Evolutionary conservation across 2,888 invertebrate genomes (phyloP), one percentile per base, ranked within the genome.

Genomic region (Tachina fera): DNA sequence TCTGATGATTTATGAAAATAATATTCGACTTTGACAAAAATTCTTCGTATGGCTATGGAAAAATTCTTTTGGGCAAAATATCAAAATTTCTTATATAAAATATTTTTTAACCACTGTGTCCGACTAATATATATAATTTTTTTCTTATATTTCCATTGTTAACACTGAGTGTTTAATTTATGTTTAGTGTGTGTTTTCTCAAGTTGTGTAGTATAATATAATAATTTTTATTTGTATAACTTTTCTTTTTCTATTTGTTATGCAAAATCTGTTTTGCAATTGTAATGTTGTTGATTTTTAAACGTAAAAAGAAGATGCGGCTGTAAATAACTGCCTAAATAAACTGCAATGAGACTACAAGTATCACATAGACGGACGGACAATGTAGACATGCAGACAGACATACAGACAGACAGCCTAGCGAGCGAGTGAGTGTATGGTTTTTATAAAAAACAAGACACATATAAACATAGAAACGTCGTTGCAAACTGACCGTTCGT

Each of bases 181-280:
- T 83, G 79, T 79, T 86, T 43, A 61, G 67, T 56, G 65, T 61
- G 41, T 71, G 19, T 41, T 71, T 70, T 68, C 70, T 67, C 22
- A 81, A 31, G 22, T 71, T 76, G 45, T 56, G 9, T 6, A 76
- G 4, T 60, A 56, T 61, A 63, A 47, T 74, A 61, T 45, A 70
- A 61, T 41, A n/a, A 70, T 61, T n/a, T 45, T 16, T 63, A 51
- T 70, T 43, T 31, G 65, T 61, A 14, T 47, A 8, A 56, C 41
- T 39, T 71, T 10, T 61, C 60, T 67, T 43, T 72, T 67, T 67
- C 83, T 83, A 83, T 65, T 83, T 83, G 65, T 84, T 79, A 86
- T 86, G 82, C 86, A 86, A 83, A 86, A 83, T 60, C 79, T 67
- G 86, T 86, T 86, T 79, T 79, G 75, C 83, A 86, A 76, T 83